Evolutionary conservation across 2,113 vertebrate genomes (phyloP).

Genomic region (Caloenas nicobarica): DNA sequence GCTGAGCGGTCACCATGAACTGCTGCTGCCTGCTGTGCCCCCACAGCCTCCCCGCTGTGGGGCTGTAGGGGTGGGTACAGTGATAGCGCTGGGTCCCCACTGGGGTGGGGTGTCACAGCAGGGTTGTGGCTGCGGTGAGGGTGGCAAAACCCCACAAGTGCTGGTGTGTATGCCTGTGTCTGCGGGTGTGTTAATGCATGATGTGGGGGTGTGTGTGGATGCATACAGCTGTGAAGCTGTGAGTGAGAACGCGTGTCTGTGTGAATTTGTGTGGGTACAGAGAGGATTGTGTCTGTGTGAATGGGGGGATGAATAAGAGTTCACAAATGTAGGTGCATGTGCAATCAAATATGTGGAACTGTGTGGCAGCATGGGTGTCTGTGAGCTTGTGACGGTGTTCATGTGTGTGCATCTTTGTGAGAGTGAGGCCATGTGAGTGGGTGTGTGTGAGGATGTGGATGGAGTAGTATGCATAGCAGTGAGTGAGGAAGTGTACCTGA

Average conservation of each 20-base stretch:
- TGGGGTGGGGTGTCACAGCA: not conserved
- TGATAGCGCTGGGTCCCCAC: not conserved
- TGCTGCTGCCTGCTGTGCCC: rapidly evolving
- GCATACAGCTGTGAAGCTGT: too few species aligned
- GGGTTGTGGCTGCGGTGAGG: not conserved
- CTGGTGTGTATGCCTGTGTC: not conserved
- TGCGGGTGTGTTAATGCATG: not conserved
- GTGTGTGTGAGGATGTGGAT: rapidly evolving
- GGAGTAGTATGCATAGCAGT: rapidly evolving
- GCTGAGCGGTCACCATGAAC: rapidly evolving
- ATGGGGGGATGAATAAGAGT: not conserved
- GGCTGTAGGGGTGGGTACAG: not conserved
- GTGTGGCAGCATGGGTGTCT: rapidly evolving
- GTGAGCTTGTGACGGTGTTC: not conserved
- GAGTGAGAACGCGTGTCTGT: not conserved
- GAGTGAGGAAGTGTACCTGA: not conserved
- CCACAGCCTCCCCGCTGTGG: not conserved
- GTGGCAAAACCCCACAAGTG: not conserved
- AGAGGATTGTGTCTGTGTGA: not conserved
- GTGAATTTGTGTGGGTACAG: too few species aligned
- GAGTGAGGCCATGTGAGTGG: rapidly evolving
- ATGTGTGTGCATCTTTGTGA: not conserved
- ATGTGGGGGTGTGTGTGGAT: not conserved
- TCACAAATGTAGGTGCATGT: not conserved
- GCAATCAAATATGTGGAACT: not conserved